These are phyloP conservation scores for Pocillopora meandrina DNA, from an alignment of 92 coral and sea anemone genomes.

Conservation along the genomic window DNA sequence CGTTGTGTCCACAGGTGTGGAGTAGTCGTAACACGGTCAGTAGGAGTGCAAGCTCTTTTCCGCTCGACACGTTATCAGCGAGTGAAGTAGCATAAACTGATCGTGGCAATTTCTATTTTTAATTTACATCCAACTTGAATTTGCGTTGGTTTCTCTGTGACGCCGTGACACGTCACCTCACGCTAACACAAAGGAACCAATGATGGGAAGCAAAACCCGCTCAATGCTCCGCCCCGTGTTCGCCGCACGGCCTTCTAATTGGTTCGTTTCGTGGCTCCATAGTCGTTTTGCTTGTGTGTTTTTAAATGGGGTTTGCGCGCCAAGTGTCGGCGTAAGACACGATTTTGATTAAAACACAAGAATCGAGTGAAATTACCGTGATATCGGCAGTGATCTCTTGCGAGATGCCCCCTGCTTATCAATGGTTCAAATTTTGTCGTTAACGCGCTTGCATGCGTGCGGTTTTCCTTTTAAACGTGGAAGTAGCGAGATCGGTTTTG, in stretches of 20 bases:
- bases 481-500: constrained; percentile 21
- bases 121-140: constrained; percentile 71
- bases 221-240: constrained; percentile 72
- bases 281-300: constrained; percentile 73
- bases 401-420: neutral
- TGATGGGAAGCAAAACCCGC: constrained; percentile 63
- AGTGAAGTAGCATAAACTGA: constrained; percentile 41
- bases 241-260: constrained; percentile 52
- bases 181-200: constrained; percentile 68
- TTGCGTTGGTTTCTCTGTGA: constrained; percentile 91
- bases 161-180: constrained; percentile 96
- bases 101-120: constrained; percentile 90
- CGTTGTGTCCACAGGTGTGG: constrained; percentile 27
- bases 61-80: constrained; percentile 57
- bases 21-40: constrained; percentile 17
- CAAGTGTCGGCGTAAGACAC: constrained; percentile 76
- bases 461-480: constrained; percentile 39
- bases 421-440: too few relatives aligned
- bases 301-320: constrained; percentile 74
- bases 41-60: constrained; percentile 35
- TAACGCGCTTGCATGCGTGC: constrained; percentile 19
- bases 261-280: constrained; percentile 47
- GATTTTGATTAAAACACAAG: constrained; percentile 51
- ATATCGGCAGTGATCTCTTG: constrained; percentile 41
- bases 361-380: constrained; percentile 35